Evolutionary conservation across 1,140 invertebrate species (phyloP), one percentile per base, ranked within the genome.

Genomic region (Aphelenchoides besseyi): DNA sequence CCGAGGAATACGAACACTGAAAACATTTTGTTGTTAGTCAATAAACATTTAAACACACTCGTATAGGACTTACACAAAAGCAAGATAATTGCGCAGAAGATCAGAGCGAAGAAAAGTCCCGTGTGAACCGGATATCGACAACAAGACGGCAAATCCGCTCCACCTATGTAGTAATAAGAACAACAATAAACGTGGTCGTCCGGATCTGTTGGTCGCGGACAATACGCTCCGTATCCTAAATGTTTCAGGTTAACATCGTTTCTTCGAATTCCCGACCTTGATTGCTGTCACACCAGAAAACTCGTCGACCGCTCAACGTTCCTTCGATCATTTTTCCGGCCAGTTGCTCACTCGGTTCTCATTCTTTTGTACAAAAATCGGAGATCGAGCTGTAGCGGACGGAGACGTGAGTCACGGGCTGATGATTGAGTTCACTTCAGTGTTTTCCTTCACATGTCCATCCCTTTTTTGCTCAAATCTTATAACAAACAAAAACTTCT

Each of bases 171-270:
- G 53, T 69, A 79, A 18, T 48, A 48, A 12, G 36, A 26, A 33
- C 72, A 74, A 35, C 72, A 74, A 18, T 70, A 79, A 33, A 32
- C 77, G 30, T 71, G 70, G 9, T 71, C 70, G 36, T 74, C 72
- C n/a, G 32, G 37, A 37, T 74, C 72, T 3, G 71, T 74, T 16
- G 72, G 75, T n/a, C 68, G 72, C 18, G 72, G 72, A 57, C 72
- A 74, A 30, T 70, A 74, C 2, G 68, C 73, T 0, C 2, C 26
- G 35, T 78, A 59, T 2, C 72, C 72, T 77, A 78, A 77, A 69
- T 33, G 32, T 33, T 52, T 2, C 2, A n/a, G 48, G 48, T n/a
- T n/a, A n/a, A n/a, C n/a, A n/a, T n/a, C n/a, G n/a, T n/a, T n/a
- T n/a, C n/a, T n/a, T n/a, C n/a, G n/a, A n/a, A n/a, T n/a, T n/a